These are phyloP conservation scores for Gobio occitaniae DNA, from an alignment of 2,797 vertebrate genomes.

Conservation along the genomic window DNA sequence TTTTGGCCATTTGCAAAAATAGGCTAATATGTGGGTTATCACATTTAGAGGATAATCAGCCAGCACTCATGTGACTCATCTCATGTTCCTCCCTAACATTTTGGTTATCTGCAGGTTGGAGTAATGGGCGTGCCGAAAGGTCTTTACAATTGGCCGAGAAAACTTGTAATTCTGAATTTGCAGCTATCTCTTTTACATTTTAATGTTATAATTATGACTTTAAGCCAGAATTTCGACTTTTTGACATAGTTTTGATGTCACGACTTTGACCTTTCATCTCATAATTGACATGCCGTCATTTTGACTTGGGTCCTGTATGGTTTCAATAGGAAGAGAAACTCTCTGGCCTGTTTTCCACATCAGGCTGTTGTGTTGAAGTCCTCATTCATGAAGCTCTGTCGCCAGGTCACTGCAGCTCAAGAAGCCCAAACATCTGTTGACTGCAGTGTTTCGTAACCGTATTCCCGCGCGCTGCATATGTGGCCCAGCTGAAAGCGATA, in stretches of 20 bases:
- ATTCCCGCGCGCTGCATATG: background rate
- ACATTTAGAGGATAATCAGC: background rate
- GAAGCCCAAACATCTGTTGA: conserved; percentile 37
- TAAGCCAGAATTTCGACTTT: background rate
- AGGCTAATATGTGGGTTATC: background rate
- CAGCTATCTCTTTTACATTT: background rate
- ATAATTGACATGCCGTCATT: no score
- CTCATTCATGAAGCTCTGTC: background rate
- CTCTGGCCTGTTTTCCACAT: background rate
- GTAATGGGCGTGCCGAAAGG: background rate
- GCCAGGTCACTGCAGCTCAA: background rate
- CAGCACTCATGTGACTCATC: background rate
- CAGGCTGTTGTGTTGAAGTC: background rate
- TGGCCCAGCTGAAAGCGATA: conserved; percentile 23
- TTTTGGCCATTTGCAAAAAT: background rate
- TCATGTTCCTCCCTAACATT: background rate
- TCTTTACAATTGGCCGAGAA: background rate
- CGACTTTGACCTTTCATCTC: no score
- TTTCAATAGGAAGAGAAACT: background rate
- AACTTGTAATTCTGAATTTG: background rate
- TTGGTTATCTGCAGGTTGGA: background rate
- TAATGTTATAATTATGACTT: no score
- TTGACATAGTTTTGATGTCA: no score
- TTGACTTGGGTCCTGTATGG: no score
- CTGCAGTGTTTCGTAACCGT: conserved; percentile 20